Evolutionary conservation across 2,888 invertebrate genomes (phyloP).

Genomic region (Dascillus cervinus): DNA sequence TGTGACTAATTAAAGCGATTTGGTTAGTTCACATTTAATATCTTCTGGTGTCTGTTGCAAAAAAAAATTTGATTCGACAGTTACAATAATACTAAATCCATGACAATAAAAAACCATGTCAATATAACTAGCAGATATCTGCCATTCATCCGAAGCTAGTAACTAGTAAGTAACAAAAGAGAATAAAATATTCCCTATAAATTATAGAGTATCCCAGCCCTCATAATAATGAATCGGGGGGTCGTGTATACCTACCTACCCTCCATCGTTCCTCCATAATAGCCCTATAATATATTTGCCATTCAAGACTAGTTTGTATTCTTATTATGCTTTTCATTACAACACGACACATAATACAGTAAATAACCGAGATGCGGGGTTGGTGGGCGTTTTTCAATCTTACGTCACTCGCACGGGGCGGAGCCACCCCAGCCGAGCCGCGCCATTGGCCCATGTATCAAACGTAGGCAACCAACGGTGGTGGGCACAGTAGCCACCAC

Average conservation of each 20-base stretch:
- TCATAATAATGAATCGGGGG: too few species aligned
- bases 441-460: constrained; percentile 35
- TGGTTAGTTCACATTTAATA: too few species aligned
- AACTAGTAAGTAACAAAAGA: too few species aligned
- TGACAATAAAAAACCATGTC: too few species aligned
- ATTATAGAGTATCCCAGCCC: too few species aligned
- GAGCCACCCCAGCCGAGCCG: constrained; percentile 9
- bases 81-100: too few species aligned
- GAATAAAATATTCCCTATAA: too few species aligned
- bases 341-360: constrained; percentile 37
- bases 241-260: constrained; percentile 10
- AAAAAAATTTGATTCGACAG: too few species aligned
- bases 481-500: constrained; percentile 24
- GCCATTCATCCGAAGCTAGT: too few species aligned
- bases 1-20: too few species aligned
- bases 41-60: too few species aligned
- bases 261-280: constrained; percentile 28
- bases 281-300: constrained; percentile 36
- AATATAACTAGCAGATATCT: too few species aligned
- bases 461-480: constrained; percentile 39
- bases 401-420: constrained; percentile 25
- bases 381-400: constrained; percentile 9
- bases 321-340: constrained; percentile 37
- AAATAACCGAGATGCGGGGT: constrained; percentile 30
- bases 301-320: constrained; percentile 42